Conservation (phyloP, 2,888 invertebrate species). For the Temnothorax ravouxi region DNA sequence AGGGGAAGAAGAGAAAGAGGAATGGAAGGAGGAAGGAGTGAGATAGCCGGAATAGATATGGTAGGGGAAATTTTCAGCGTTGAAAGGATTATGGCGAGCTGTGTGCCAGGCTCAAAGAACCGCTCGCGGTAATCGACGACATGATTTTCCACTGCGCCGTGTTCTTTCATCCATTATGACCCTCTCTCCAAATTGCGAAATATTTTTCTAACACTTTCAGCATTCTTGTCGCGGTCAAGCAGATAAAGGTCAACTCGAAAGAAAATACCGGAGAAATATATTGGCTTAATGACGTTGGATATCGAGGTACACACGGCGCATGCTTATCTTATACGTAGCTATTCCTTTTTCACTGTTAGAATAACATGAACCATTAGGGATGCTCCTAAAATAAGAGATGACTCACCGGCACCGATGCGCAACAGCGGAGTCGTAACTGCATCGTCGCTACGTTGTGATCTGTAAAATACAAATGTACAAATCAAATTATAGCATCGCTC, state of each 20-base stretch:
- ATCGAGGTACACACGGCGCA: no score
- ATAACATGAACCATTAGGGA: no score
- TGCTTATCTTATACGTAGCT: no score
- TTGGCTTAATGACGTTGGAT: no score
- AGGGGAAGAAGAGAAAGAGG: conserved; percentile 18
- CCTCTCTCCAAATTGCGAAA: conserved; percentile 35
- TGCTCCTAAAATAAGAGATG: no score
- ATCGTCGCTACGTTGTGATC: no score
- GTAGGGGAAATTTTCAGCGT: conserved; percentile 62
- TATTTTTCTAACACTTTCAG: conserved; percentile 54
- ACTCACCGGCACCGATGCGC: no score
- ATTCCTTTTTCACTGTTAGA: no score
- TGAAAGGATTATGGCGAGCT: conserved; percentile 76
- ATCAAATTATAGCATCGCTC: no score
- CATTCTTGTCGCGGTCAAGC: conserved; percentile 11
- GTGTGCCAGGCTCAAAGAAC: conserved; percentile 68
- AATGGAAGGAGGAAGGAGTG: conserved; percentile 2
- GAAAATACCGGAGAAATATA: not conserved
- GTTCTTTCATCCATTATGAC: not conserved
- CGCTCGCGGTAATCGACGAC: conserved; percentile 73
- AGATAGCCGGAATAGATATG: conserved; percentile 22
- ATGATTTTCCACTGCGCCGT: conserved; percentile 68
- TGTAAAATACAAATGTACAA: no score
- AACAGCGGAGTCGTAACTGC: no score
- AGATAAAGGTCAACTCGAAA: not conserved